Evolutionary conservation across 2,797 vertebrate genomes (phyloP).

Genomic region (Orestias chungarensis): DNA sequence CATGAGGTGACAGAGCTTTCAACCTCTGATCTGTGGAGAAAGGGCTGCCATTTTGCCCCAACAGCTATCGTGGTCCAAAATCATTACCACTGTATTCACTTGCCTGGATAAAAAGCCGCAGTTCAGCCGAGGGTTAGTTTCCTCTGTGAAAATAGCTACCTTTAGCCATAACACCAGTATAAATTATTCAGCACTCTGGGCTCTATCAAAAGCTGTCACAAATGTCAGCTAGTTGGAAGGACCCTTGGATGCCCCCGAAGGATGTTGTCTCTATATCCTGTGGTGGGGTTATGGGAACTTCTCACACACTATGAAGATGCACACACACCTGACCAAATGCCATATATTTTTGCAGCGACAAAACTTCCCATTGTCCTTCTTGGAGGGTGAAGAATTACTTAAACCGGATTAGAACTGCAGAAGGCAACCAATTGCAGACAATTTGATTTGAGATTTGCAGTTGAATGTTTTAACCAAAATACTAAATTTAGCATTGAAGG

Average conservation of each 20-base stretch:
- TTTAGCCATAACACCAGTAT: slow-evolving; percentile 73
- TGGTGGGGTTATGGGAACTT: slow-evolving; percentile 52
- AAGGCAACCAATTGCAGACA: slow-evolving; percentile 22
- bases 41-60: slow-evolving; percentile 44
- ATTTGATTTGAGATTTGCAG: background rate
- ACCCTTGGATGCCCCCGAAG: slow-evolving; percentile 64
- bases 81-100: slow-evolving; percentile 59
- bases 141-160: slow-evolving; percentile 65
- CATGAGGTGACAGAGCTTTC: slow-evolving; percentile 23
- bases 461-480: background rate
- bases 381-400: slow-evolving; percentile 28
- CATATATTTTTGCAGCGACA: slow-evolving; percentile 47
- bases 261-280: slow-evolving; percentile 62
- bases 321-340: slow-evolving; percentile 50
- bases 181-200: slow-evolving; percentile 76
- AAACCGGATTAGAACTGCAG: slow-evolving; percentile 34
- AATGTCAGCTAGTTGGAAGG: slow-evolving; percentile 75
- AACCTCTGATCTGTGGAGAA: slow-evolving; percentile 38
- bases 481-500: too few relatives aligned
- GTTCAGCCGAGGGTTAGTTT: slow-evolving; percentile 50
- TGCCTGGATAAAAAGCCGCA: slow-evolving; percentile 47
- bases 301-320: slow-evolving; percentile 15
- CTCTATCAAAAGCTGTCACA: slow-evolving; percentile 77
- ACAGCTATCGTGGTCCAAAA: slow-evolving; percentile 48
- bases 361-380: slow-evolving; percentile 27